Evolutionary conservation across 2,797 vertebrate species (phyloP).

Genomic region (Adelosebastes latens): DNA sequence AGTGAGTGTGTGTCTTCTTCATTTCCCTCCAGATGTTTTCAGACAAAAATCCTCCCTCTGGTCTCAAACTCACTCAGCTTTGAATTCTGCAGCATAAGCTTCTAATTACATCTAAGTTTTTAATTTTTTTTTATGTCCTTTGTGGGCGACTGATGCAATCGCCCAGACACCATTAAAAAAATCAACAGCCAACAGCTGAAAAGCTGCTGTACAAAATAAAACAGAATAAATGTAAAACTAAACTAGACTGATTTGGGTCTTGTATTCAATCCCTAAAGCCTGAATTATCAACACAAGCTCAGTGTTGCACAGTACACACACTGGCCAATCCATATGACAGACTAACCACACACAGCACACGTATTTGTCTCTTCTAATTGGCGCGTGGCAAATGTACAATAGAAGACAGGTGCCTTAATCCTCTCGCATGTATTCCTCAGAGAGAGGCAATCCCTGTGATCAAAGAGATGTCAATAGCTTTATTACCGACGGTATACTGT

Average conservation of each 20-base stretch:
- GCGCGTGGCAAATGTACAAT: neutral
- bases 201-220: neutral
- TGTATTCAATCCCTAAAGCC: neutral
- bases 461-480: constrained; percentile 55
- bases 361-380: constrained; percentile 53
- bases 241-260: constrained; percentile 5
- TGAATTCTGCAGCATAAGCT: constrained; percentile 3
- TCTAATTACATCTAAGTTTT: constrained; percentile 5
- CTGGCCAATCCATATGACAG: constrained; percentile 1
- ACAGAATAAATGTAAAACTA: neutral
- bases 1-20: neutral
- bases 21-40: constrained; percentile 8
- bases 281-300: constrained; percentile 4
- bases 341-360: constrained; percentile 15
- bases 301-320: constrained; percentile 9
- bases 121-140: constrained; percentile 1
- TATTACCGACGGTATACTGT: constrained; percentile 30
- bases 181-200: constrained; percentile 29
- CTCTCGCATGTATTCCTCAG: constrained; percentile 30
- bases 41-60: neutral
- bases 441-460: constrained; percentile 42
- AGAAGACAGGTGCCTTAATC: constrained; percentile 51
- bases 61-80: neutral
- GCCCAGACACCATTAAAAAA: constrained; percentile 11
- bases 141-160: constrained; percentile 18